Base-by-base conservation (phyloP, 2,113 vertebrate species). In the Muntiacus muntjak region DNA sequence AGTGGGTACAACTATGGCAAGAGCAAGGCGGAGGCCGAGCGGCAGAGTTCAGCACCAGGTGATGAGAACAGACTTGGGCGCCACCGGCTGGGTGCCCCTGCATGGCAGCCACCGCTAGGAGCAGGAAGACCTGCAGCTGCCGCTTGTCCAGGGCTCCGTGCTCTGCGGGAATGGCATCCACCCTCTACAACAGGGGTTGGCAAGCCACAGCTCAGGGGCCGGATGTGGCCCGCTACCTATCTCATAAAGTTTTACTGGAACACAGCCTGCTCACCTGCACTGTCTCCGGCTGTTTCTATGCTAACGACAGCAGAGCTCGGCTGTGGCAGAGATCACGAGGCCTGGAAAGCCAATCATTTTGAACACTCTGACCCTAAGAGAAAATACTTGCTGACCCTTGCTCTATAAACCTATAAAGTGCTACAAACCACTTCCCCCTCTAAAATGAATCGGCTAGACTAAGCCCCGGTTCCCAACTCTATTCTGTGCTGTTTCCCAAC, bases 341-440 rank as follows among this genome's bases (percentile, higher is more conserved):
- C 94, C 60, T 64, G 16, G 40, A 74, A 7, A 78, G 57, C 87
- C 74, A 7, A 58, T 52, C 28, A 30, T 13, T 9, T 23, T 7
- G 21, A 71, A 81, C 55, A 54, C 57, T 50, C 26, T 55, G 54
- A 67, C 62, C 52, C 89, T 26, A 60, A 8, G 52, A 50, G 40
- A 64, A 64, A 45, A 19, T n/a, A 50, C 26, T 9, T 54, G 57
- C 54, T 94, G 88, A 78, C 67, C 40, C 45, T 13, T 52, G 86
- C 55, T 60, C 91, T 60, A 86, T 17, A 11, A 55, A 54, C 58
- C 67, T 15, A 10, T 0, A 30, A 57, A 67, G 58, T 13, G 1
- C 16, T 57, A 43, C 87, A 81, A 50, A 52, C 89, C 87, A 83
- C 96, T 85, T 94, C 89, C 92, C 87, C 40, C 81, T 62, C 88